Conservation (phyloP, 2,113 vertebrate species). For the Nothobranchius furzeri region DNA sequence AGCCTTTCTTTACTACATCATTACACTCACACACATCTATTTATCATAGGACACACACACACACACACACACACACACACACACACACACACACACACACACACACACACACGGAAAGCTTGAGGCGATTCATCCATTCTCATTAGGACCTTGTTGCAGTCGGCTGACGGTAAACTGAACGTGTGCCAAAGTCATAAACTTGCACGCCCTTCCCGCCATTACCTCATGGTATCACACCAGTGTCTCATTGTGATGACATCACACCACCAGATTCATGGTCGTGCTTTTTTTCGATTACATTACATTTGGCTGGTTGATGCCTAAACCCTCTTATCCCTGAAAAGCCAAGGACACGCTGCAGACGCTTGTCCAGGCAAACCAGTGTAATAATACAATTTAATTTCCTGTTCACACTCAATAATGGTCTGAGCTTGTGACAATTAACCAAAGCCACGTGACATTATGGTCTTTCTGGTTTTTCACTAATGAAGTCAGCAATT, state of each 20-base stretch:
- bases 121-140: conserved; percentile 69
- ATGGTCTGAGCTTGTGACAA: conserved; percentile 43
- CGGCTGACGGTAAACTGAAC: conserved; percentile 63
- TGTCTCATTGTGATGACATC: conserved; percentile 77
- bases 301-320: conserved; percentile 45
- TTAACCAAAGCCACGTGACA: conserved; percentile 34
- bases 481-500: conserved; percentile 47
- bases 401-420: conserved; percentile 39
- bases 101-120: conserved; percentile 48
- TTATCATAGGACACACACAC: conserved; percentile 43
- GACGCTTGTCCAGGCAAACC: conserved; percentile 33
- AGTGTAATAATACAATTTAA: conserved; percentile 23
- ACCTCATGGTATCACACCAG: conserved; percentile 77
- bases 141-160: conserved; percentile 73
- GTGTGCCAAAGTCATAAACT: conserved; percentile 76
- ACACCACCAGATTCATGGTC: conserved; percentile 60
- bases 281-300: conserved; percentile 63
- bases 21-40: conserved; percentile 47
- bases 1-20: conserved; percentile 31
- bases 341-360: conserved; percentile 66
- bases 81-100: conserved; percentile 18
- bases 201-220: conserved; percentile 70
- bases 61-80: conserved; percentile 25
- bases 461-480: conserved; percentile 47
- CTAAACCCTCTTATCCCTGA: conserved; percentile 44